Evolutionary conservation across 2,797 vertebrate genomes (phyloP).

Genomic region (Gallirallus australis): DNA sequence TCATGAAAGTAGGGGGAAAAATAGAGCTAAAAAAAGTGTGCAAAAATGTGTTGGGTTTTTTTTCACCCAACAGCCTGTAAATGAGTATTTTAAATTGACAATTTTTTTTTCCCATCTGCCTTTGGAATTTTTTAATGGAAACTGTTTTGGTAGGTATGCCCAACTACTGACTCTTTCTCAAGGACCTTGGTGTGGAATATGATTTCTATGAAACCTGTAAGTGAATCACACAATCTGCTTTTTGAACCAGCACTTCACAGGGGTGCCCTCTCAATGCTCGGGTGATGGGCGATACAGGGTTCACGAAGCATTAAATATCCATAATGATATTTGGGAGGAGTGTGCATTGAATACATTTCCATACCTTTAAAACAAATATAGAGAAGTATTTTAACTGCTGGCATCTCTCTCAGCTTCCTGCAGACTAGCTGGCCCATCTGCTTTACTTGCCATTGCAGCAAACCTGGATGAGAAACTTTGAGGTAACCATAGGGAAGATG

Average conservation of each 20-base stretch:
- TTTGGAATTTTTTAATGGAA: background rate
- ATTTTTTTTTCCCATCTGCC: background rate
- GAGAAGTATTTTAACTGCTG: background rate
- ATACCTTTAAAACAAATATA: background rate
- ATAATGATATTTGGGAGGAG: background rate
- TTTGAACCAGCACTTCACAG: background rate
- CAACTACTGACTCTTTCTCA: background rate
- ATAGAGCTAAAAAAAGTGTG: background rate
- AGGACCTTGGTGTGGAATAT: background rate
- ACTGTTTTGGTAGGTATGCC: background rate
- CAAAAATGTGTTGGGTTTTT: background rate
- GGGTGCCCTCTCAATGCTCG: background rate
- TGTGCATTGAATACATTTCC: background rate
- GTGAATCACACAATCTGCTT: background rate
- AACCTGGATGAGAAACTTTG: background rate
- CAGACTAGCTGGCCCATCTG: background rate
- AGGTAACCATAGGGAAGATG: background rate
- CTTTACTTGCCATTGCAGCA: background rate
- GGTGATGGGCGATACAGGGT: background rate
- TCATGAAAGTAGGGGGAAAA: background rate
- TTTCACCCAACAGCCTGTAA: background rate
- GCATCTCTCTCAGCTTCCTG: background rate
- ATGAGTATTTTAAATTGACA: background rate
- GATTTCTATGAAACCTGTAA: background rate
- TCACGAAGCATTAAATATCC: background rate